phyloP scores from a whole-genome alignment of 2,113 vertebrate species.

The Galbula dea region DNA sequence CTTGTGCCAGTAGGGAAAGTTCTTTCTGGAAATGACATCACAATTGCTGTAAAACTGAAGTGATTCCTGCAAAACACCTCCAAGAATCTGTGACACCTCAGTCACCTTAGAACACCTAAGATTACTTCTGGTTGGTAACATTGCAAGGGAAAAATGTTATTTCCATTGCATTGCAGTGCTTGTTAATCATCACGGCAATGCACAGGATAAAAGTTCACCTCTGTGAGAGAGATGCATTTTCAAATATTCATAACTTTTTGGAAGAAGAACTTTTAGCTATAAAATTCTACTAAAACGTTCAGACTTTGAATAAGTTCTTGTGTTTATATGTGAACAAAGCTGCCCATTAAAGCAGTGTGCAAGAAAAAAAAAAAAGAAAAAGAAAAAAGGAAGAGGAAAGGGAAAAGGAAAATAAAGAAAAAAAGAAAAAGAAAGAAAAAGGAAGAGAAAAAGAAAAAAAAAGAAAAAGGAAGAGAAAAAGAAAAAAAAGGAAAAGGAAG shows the following conservation, averaged over 20 bases:
- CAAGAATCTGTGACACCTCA: not conserved
- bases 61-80: not conserved
- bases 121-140: conserved; percentile 7
- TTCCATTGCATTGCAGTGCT: not conserved
- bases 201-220: not conserved
- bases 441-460: not conserved
- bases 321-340: not conserved
- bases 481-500: no score
- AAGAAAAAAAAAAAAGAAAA: not conserved
- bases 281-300: not conserved
- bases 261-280: not conserved
- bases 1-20: not conserved
- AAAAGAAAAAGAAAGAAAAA: not conserved
- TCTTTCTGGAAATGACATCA: not conserved
- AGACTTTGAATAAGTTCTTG: not conserved
- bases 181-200: not conserved
- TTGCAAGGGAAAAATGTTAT: not conserved
- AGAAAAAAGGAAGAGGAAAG: no score
- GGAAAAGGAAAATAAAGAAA: not conserved
- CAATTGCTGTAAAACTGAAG: not conserved
- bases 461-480: no score
- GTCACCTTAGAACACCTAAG: not conserved
- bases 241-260: conserved; percentile 20
- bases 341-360: not conserved
- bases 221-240: not conserved